phyloP scores from a whole-genome alignment of 2,888 invertebrate genomes.

The Epistrophe grossulariae region DNA sequence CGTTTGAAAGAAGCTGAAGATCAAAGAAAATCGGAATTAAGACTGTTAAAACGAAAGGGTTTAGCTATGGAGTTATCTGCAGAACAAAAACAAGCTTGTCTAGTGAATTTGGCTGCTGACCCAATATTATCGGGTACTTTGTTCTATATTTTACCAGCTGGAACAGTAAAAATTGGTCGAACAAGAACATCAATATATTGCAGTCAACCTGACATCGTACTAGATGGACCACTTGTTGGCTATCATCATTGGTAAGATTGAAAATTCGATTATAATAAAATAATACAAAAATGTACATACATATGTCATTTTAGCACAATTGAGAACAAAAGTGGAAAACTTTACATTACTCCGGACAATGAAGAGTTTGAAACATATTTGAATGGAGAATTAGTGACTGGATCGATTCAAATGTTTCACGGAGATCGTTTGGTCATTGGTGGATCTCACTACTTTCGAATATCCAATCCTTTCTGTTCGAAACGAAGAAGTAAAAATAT shows the following conservation, averaged over 20 bases:
- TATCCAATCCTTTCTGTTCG: slow-evolving; percentile 84
- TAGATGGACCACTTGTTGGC: slow-evolving; percentile 86
- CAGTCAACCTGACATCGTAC: slow-evolving; percentile 85
- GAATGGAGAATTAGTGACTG: slow-evolving; percentile 85
- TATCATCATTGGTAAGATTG: slow-evolving; percentile 86
- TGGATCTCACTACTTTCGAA: slow-evolving; percentile 86
- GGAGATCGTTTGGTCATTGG: slow-evolving; percentile 86
- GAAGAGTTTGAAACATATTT: slow-evolving; percentile 85
- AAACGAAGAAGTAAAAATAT: slow-evolving; percentile 79
- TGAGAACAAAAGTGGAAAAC: slow-evolving; percentile 84
- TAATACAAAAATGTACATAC: background rate
- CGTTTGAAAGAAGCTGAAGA: slow-evolving; percentile 84
- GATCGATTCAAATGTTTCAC: slow-evolving; percentile 83
- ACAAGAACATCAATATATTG: slow-evolving; percentile 79
- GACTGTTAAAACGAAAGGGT: slow-evolving; percentile 85
- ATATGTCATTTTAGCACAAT: slow-evolving; percentile 82
- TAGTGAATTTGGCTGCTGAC: slow-evolving; percentile 87
- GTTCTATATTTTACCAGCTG: slow-evolving; percentile 82
- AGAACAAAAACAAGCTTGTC: slow-evolving; percentile 85
- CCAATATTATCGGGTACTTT: slow-evolving; percentile 86
- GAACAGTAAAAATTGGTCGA: slow-evolving; percentile 81
- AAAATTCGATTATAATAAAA: slow-evolving; percentile 11
- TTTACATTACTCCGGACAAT: slow-evolving; percentile 84
- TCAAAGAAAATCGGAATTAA: slow-evolving; percentile 82
- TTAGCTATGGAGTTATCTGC: slow-evolving; percentile 85